Conservation (phyloP, 2,888 invertebrate genomes). For the Abrostola tripartita region DNA sequence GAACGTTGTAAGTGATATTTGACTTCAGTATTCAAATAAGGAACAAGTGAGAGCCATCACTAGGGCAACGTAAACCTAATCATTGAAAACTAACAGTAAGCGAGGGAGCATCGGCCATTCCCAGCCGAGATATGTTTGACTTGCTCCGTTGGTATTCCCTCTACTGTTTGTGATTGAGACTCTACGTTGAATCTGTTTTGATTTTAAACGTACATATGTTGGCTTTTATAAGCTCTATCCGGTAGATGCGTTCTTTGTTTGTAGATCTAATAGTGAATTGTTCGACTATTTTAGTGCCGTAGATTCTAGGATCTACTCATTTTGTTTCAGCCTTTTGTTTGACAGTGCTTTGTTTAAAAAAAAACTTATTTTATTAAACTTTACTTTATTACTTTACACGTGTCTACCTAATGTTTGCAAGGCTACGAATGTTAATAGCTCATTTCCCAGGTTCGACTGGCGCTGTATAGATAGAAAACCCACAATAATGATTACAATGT, state of each 20-base stretch:
- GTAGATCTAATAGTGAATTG: conserved; percentile 35
- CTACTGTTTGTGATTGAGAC: conserved; percentile 56
- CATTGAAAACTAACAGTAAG: conserved; percentile 75
- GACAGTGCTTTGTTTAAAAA: conserved; percentile 4
- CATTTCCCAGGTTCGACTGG: not conserved
- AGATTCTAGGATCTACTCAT: conserved; percentile 11
- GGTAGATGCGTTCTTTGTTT: conserved; percentile 29
- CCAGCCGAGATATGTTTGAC: conserved; percentile 51
- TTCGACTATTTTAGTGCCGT: conserved; percentile 23
- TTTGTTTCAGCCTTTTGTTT: conserved; percentile 14
- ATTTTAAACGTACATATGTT: conserved; percentile 37
- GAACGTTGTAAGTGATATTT: conserved; percentile 58
- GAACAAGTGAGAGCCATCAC: conserved; percentile 65
- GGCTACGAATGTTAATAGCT: too few relatives aligned
- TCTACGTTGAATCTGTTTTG: conserved; percentile 43
- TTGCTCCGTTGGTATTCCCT: conserved; percentile 59
- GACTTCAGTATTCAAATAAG: conserved; percentile 68
- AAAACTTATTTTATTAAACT: conserved; percentile 7
- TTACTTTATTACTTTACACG: not conserved
- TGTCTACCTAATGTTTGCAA: too few relatives aligned
- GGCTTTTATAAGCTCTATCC: conserved; percentile 19
- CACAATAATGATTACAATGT: conserved; percentile 62
- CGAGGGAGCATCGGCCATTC: conserved; percentile 46
- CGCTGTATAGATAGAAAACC: conserved; percentile 42
- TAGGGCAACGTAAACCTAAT: conserved; percentile 74